These are phyloP conservation scores for Castor canadensis DNA, from an alignment of 2,113 vertebrate species.

Conservation along the genomic window DNA sequence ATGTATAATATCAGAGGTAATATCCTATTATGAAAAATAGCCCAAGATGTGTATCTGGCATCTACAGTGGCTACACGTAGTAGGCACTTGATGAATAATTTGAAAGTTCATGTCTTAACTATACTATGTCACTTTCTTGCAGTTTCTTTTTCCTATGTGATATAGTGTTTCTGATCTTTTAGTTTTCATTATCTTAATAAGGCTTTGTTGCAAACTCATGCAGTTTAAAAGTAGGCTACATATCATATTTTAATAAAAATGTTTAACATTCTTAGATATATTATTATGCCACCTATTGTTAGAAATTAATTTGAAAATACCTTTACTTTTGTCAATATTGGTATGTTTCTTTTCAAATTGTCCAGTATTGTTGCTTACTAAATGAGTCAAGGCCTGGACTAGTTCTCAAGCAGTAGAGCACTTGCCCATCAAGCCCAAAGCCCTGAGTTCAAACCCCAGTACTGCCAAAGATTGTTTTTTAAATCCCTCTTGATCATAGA, in stretches of 20 bases:
- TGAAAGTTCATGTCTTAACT: constrained; percentile 29
- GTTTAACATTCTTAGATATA: neutral
- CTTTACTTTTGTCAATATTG: neutral
- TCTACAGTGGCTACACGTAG: neutral
- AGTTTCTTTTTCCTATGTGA: neutral
- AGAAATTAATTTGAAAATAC: constrained; percentile 28
- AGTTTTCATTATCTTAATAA: constrained; percentile 41
- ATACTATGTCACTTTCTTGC: neutral
- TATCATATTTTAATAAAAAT: constrained; percentile 35
- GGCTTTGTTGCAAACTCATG: constrained; percentile 10
- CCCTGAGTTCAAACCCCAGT: too few relatives aligned
- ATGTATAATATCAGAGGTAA: neutral
- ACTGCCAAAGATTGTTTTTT: too few relatives aligned
- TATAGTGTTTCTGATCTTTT: neutral
- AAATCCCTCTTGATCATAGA: neutral
- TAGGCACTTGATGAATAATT: neutral
- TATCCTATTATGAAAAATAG: neutral
- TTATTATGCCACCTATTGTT: neutral
- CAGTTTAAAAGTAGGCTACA: constrained; percentile 28
- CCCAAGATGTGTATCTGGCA: neutral
- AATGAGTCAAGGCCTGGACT: neutral
- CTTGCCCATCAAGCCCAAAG: too few relatives aligned
- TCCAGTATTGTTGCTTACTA: neutral
- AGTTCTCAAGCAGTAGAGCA: too few relatives aligned
- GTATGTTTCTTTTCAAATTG: neutral